A percentile compares a stretch with the other conserved stretches of the same genome.
phyloP scores from a whole-genome alignment of 2,113 vertebrate species.

The Egretta garzetta region DNA sequence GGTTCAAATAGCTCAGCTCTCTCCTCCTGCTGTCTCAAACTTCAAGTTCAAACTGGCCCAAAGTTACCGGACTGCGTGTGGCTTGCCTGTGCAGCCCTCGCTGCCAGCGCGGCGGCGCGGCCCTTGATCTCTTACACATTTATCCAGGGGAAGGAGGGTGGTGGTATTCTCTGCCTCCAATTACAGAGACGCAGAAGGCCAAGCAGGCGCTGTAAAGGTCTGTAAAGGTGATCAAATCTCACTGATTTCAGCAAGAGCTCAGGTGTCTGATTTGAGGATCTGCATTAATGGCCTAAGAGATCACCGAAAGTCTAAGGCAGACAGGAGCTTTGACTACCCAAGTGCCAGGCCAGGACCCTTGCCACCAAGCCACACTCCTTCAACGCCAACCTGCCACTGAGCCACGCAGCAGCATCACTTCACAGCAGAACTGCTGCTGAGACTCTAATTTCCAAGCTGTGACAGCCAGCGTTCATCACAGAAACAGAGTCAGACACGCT shows the following conservation, averaged over 20 bases:
- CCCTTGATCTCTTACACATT: background rate
- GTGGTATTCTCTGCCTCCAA: background rate
- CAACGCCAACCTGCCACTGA: background rate
- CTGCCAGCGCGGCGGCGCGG: rapidly evolving
- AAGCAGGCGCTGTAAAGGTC: background rate
- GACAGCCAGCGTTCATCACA: background rate
- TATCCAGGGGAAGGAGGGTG: background rate
- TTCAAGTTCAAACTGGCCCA: background rate
- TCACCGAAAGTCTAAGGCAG: background rate
- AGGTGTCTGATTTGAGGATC: background rate
- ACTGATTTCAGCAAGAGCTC: background rate
- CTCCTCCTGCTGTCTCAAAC: background rate
- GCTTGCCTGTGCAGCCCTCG: background rate
- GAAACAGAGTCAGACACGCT: background rate
- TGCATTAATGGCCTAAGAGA: background rate
- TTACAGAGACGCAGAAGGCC: background rate
- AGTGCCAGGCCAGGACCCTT: background rate
- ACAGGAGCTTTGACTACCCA: background rate
- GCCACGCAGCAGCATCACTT: background rate
- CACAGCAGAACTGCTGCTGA: background rate
- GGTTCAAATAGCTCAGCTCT: background rate
- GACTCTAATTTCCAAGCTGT: background rate
- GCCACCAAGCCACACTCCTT: background rate
- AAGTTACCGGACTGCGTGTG: background rate
- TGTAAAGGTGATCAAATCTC: background rate